A percentile compares a stretch with the other conserved stretches of the same genome.
Conservation (phyloP, 2,888 invertebrate genomes). For the Zhuqinia jingwanae region DNA sequence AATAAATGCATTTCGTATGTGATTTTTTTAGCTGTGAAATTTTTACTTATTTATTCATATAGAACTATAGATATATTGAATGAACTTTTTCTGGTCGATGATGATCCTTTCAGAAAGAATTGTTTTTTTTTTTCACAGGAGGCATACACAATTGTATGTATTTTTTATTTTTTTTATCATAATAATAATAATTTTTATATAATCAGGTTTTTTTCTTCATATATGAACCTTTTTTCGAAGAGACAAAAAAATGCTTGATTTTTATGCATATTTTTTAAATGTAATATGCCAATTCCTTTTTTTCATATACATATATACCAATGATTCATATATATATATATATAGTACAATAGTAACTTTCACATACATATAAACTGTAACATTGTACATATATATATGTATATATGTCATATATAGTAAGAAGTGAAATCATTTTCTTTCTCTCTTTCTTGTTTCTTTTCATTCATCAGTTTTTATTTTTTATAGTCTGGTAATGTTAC, state of each 20-base stretch:
- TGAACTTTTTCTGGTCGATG: constrained; percentile 41
- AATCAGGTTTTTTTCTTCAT: not conserved
- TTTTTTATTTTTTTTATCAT: no score
- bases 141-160: not conserved
- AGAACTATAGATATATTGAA: no score
- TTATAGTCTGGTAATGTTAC: constrained; percentile 71
- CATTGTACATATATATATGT: not conserved
- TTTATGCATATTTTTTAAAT: no score
- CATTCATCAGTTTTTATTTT: constrained; percentile 52
- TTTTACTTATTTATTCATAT: constrained; percentile 17
- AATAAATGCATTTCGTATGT: no score
- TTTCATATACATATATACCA: not conserved
- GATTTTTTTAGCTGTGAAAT: constrained; percentile 49
- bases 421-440: constrained; percentile 5
- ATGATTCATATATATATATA: no score
- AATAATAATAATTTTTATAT: not conserved
- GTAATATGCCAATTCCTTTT: no score
- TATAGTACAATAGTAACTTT: not conserved
- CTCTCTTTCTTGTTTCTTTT: constrained; percentile 46
- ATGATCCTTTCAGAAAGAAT: not conserved
- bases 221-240: not conserved
- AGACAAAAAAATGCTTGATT: not conserved
- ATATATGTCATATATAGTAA: not conserved
- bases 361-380: not conserved
- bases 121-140: constrained; percentile 1